Conservation (phyloP, 2,113 vertebrate genomes). For the Zapus hudsonius region DNA sequence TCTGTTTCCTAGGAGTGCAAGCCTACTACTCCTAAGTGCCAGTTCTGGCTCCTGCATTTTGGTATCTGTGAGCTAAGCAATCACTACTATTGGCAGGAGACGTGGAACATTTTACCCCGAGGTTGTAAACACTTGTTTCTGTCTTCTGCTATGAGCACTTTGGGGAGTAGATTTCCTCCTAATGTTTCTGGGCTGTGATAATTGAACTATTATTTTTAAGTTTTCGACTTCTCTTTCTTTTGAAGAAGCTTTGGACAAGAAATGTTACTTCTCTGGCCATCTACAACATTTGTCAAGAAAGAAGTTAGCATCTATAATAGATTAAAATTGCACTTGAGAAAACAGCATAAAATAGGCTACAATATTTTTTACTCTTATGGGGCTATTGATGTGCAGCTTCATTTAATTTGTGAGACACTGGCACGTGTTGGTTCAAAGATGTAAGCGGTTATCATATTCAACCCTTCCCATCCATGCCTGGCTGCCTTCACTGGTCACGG, state of each 20-base stretch:
- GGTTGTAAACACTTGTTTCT: not conserved
- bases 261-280: conserved; percentile 24
- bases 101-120: not conserved
- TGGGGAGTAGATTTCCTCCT: conserved; percentile 34
- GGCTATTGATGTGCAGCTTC: conserved; percentile 57
- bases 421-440: not conserved
- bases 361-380: conserved; percentile 37
- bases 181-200: conserved; percentile 41
- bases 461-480: conserved; percentile 8
- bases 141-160: conserved; percentile 35
- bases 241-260: not conserved
- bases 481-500: not conserved
- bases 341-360: conserved; percentile 46
- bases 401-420: conserved; percentile 66
- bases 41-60: not conserved
- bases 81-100: not conserved
- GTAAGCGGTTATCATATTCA: not conserved
- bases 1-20: not conserved
- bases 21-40: not conserved
- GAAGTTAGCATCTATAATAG: conserved; percentile 58
- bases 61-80: not conserved
- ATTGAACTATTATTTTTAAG: conserved; percentile 56
- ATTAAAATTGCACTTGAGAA: conserved; percentile 61
- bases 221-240: too few species aligned
- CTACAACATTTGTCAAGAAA: conserved; percentile 65